Evolutionary conservation across 2,888 invertebrate genomes (phyloP), one percentile per base, ranked within the genome.

Genomic region (Agrotis ipsilon): DNA sequence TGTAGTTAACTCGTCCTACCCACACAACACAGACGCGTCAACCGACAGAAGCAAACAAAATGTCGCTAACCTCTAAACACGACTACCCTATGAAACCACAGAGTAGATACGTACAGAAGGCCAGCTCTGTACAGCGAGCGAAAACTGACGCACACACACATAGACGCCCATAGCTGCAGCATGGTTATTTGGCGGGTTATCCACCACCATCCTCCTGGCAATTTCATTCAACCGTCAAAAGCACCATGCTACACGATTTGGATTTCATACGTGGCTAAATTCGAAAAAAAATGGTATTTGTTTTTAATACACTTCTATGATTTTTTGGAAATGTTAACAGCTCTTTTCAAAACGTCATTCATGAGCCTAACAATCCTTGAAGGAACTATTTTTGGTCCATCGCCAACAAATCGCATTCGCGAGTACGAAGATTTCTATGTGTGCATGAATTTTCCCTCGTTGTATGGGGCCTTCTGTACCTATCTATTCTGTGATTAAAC

Each of bases 1-100:
- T 68, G 68, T 60, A 62, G 75, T 69, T 65, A 73, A 74, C 82
- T 78, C 80, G 81, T 71, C 83, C 83, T 80, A 61, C 85, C 72
- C 84, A 81, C 82, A 83, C 84, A 83, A 83, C 84, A 83, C 75
- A 72, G 76, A 85, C 82, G 82, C 75, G 74, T 61, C 64, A 68
- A 75, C 82, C 76, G 83, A 81, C 84, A 85, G 61, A 84, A 84
- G 84, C 86, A 86, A 84, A 85, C 58, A 84, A 82, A 86, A 78
- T 72, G 64, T 84, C 78, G 82, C 82, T 82, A 85, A 76, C 86
- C 82, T 83, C 78, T 83, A 85, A 80, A 83, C 83, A 83, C 85
- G 83, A 81, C 84, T 84, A 84, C 72, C 84, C 83, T 83, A 83
- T 81, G 67, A 24, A 69, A 76, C 69, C 72, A 69, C 57, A 46